Evolutionary conservation across 2,113 vertebrate species (phyloP), one percentile per base, ranked within the genome.

Genomic region (Rafetus swinhoei): DNA sequence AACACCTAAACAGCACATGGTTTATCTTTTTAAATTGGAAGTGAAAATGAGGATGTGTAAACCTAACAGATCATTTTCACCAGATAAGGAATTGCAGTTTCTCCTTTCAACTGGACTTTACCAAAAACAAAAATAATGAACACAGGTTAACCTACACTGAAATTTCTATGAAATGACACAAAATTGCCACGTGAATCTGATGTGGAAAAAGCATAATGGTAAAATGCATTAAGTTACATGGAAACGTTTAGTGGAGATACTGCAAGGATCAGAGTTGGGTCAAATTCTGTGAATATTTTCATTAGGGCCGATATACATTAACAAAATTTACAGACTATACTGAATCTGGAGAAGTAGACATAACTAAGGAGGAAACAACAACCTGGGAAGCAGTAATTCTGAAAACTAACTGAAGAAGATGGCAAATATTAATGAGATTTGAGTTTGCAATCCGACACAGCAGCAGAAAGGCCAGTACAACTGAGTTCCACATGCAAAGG

Each of bases 151-250:
- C n/a, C 85, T 55, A 88, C 53, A 92, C n/a, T 84, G 87, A 95
- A 92, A 95, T 92, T 80, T 91, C 60, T 80, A 94, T 35, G 85
- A 96, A 83, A 96, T 96, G 97, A 95, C 60, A 85, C 76, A 93
- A 94, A 96, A 94, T 88, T 89, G 74, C 19, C 35, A 89, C 3
- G 55, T 86, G 81, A 81, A 89, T 87, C 39, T 89, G 2, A 87
- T 80, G 80, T 0, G 3, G 65, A 81, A n/a, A 89, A 92, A 90
- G 32, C 0, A 79, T 39, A 91, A 96, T 93, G 92, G 95, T 32
- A 15, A 2, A 80, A 80, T 82, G 82, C 12, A 72, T 3, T 22
- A 32, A 82, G 52, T 4, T 69, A 21, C 35, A 89, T 19, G 87
- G 90, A 88, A 95, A 84, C 7, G 2, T 0, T 76, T 85, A 72